Conservation (phyloP, 1,140 invertebrate genomes). For the Chrysomallon squamiferum region DNA sequence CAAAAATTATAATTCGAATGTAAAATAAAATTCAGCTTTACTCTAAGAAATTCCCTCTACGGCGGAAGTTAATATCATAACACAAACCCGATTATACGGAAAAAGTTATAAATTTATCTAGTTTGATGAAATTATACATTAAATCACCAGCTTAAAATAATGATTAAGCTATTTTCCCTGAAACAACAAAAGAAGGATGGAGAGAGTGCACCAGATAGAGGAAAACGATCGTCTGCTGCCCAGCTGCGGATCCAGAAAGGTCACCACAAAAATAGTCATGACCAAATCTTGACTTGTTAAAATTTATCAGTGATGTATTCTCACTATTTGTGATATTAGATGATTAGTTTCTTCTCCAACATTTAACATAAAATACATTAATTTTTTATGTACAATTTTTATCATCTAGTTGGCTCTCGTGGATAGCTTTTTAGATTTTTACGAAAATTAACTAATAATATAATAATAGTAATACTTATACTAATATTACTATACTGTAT, state of each 20-base stretch:
- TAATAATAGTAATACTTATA: too few relatives aligned
- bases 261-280: slow-evolving; percentile 58
- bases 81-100: too few relatives aligned
- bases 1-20: too few relatives aligned
- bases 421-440: background rate
- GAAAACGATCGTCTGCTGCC: slow-evolving; percentile 87
- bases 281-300: too few relatives aligned
- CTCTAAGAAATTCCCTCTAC: too few relatives aligned
- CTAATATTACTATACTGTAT: too few relatives aligned
- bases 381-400: background rate
- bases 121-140: too few relatives aligned
- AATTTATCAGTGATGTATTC: background rate
- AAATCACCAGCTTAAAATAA: slow-evolving; percentile 57
- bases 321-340: background rate
- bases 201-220: slow-evolving; percentile 70
- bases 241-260: slow-evolving; percentile 97
- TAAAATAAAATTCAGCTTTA: too few relatives aligned
- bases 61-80: too few relatives aligned
- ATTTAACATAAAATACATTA: background rate
- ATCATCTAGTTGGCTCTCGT: background rate
- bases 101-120: too few relatives aligned
- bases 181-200: slow-evolving; percentile 99
- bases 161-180: slow-evolving; percentile 98
- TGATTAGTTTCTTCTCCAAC: background rate
- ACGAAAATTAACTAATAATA: background rate